Base-by-base conservation (phyloP, 2,888 invertebrate species). In the Onthophagus sagittarius region DNA sequence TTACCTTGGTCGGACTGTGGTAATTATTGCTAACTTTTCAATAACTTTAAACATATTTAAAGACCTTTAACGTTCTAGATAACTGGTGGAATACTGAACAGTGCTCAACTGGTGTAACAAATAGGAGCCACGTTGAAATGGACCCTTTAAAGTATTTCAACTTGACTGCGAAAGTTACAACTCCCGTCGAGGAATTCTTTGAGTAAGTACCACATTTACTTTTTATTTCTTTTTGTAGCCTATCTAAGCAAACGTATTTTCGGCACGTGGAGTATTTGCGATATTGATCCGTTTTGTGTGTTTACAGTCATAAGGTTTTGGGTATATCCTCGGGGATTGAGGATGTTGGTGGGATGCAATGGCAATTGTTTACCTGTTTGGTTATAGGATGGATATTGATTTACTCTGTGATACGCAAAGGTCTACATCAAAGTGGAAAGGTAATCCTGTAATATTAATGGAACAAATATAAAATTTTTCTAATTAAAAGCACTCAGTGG, bases 361-460 rank as follows among this genome's bases (percentile, higher is more conserved):
- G 92, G 92, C 89, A 92, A 79, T 86, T 92, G 33, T 87, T 90
- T 33, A 87, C 89, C 4, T 90, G 91, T 80, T 85, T 93, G 14
- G 83, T 89, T 1, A 84, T 90, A 7, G 92, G 92, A 73, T 93
- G 93, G 88, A 79, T 91, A 14, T 86, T 92, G 72, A 90, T 93
- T 78, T 93, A 93, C 84, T 87, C 89, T 78, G 91, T 91, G 79
- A 87, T 93, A 77, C 89, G 92, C 85, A 91, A 92, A 81, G 93
- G 93, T 65, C 88, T 93, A 71, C 90, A 91, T 79, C 91, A 92
- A 83, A 92, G 92, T 78, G 93, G 93, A 82, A 93, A 93, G 88
- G 91, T 91, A 83, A 81, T 67, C 15, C 9, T 11, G 11, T 53
- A 9, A 53, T 4, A 2, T 11, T 53, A 53, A 53, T 11, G 2